These are phyloP conservation scores for Pseudochaenichthys georgianus DNA, from an alignment of 2,797 vertebrate genomes.

Conservation along the genomic window DNA sequence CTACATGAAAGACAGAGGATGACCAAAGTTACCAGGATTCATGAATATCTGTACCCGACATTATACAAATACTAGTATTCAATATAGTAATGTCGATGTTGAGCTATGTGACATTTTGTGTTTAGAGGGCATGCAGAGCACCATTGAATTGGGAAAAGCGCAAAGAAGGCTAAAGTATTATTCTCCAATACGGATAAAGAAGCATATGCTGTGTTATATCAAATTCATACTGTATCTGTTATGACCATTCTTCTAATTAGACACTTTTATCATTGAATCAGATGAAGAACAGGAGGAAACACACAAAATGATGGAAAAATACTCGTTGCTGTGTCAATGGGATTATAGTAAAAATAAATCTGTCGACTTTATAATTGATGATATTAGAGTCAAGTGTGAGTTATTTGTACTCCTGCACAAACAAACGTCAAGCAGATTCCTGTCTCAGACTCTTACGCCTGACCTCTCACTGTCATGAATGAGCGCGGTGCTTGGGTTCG, in stretches of 20 bases:
- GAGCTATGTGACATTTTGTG: background rate
- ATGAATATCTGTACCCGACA: too few species aligned
- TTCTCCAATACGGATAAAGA: background rate
- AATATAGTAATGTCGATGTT: too few species aligned
- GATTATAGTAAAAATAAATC: background rate
- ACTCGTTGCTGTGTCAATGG: background rate
- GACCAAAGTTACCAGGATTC: too few species aligned
- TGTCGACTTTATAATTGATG: constrained; percentile 1
- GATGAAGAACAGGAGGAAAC: background rate
- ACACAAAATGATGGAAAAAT: background rate
- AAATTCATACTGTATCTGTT: background rate
- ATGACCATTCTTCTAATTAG: background rate
- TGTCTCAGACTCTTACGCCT: constrained; percentile 26
- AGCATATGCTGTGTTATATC: background rate
- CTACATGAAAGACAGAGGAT: too few species aligned
- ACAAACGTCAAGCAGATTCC: constrained; percentile 24
- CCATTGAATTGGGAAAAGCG: too few species aligned
- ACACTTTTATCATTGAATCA: background rate
- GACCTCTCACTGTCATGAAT: constrained; percentile 66
- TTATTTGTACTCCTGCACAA: constrained; percentile 27
- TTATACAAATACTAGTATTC: too few species aligned
- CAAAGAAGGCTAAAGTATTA: background rate
- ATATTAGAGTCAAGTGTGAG: background rate
- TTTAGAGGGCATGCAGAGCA: background rate
- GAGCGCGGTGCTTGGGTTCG: constrained; percentile 27